phyloP scores from a whole-genome alignment of 2,113 vertebrate species.

The Oriolus oriolus region DNA sequence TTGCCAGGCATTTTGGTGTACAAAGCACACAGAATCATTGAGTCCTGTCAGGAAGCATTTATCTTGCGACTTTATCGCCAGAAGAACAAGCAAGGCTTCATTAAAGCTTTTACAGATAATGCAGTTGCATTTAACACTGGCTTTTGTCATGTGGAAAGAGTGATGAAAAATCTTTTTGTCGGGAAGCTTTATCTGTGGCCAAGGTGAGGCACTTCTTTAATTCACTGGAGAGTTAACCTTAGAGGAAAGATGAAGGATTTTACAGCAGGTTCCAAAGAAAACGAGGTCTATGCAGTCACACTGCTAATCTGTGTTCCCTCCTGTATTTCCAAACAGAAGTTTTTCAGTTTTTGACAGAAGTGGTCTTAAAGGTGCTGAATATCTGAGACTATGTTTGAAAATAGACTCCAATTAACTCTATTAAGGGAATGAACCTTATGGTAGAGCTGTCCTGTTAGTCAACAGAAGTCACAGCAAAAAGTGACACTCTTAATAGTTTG shows the following conservation, averaged over 20 bases:
- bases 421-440: neutral
- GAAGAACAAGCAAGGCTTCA: constrained; percentile 96
- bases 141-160: constrained; percentile 95
- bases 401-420: neutral
- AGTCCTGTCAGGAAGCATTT: constrained; percentile 96
- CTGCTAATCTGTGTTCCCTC: neutral
- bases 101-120: constrained; percentile 98
- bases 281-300: neutral
- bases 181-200: constrained; percentile 96
- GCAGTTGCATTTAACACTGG: constrained; percentile 88
- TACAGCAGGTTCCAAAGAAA: neutral
- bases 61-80: constrained; percentile 94
- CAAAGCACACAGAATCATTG: constrained; percentile 80
- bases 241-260: neutral
- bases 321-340: neutral
- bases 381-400: neutral
- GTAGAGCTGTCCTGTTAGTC: neutral
- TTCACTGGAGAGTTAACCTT: neutral
- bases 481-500: neutral
- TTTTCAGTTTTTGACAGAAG: neutral
- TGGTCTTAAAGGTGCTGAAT: neutral
- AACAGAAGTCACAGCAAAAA: neutral
- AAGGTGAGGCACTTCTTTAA: constrained; percentile 71
- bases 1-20: constrained; percentile 73
- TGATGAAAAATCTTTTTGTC: constrained; percentile 97